Conservation (phyloP, 2,797 vertebrate species). For the Mormyrus proboscirostris region DNA sequence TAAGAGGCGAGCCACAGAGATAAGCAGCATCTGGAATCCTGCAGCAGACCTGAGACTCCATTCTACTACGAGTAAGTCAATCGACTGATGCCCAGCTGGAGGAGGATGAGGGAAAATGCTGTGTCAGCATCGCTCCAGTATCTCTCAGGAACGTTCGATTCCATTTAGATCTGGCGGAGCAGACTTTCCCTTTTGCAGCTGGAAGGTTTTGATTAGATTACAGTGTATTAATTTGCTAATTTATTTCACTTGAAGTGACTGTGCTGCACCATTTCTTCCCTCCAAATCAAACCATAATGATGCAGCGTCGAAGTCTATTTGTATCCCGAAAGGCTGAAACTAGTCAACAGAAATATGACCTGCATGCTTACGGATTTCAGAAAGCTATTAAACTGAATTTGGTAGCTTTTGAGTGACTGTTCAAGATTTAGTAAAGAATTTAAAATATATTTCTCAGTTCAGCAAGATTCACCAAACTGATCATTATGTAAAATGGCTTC, state of each 20-base stretch:
- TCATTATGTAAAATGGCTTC: not conserved
- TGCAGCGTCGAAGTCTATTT: not conserved
- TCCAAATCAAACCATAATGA: not conserved
- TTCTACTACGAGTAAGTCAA: not conserved
- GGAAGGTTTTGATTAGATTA: not conserved
- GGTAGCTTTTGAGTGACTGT: not conserved
- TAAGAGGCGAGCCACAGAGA: not conserved
- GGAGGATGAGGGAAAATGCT: not conserved
- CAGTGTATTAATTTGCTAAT: not conserved
- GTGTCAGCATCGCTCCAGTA: not conserved
- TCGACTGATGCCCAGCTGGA: not conserved
- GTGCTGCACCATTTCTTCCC: not conserved
- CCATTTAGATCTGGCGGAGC: not conserved
- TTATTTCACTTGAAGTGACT: not conserved
- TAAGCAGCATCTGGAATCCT: not conserved
- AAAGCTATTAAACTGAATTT: not conserved
- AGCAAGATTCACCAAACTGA: not conserved
- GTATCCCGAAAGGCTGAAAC: not conserved
- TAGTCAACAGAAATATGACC: not conserved
- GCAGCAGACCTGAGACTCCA: not conserved
- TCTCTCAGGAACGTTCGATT: not conserved
- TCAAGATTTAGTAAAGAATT: not conserved
- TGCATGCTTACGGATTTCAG: not conserved
- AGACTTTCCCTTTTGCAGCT: not conserved
- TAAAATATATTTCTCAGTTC: not conserved